phyloP scores from a whole-genome alignment of 2,888 invertebrate species.

The Drosophila buzzatii region DNA sequence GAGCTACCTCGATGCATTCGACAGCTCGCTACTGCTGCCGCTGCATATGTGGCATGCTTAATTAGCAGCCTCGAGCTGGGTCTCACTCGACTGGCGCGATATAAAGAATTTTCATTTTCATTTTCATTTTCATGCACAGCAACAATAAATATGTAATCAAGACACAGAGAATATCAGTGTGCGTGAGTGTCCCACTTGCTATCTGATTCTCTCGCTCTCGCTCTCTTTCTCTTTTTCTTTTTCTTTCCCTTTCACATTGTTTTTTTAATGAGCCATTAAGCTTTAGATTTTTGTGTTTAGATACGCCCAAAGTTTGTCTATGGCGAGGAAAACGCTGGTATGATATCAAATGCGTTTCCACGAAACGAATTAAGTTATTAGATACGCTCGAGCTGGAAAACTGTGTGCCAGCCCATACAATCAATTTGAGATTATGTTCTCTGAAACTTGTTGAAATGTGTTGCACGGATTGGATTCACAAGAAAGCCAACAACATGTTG shows the following conservation, averaged over 20 bases:
- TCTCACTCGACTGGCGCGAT: slow-evolving; percentile 38
- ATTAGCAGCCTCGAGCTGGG: slow-evolving; percentile 67
- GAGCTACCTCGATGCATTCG: too few species aligned
- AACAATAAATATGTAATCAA: slow-evolving; percentile 79
- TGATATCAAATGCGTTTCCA: slow-evolving; percentile 60
- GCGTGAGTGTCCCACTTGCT: slow-evolving; percentile 50
- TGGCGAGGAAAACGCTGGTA: slow-evolving; percentile 40
- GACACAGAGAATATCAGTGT: slow-evolving; percentile 34
- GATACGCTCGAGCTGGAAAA: slow-evolving; percentile 63
- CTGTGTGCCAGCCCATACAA: slow-evolving; percentile 51
- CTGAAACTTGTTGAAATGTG: slow-evolving; percentile 35
- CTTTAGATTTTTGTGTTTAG: slow-evolving; percentile 75
- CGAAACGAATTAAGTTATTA: slow-evolving; percentile 79
- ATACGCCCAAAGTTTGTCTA: slow-evolving; percentile 66
- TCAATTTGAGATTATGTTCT: slow-evolving; percentile 56
- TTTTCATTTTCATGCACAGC: slow-evolving; percentile 58
- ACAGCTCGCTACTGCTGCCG: too few species aligned
- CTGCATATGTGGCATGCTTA: slow-evolving; percentile 77
- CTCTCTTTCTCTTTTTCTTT: slow-evolving; percentile 40
- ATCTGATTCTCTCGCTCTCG: neutral
- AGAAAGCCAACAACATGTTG: slow-evolving; percentile 27
- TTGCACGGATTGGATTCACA: slow-evolving; percentile 24
- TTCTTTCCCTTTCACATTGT: slow-evolving; percentile 24
- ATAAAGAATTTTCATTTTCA: slow-evolving; percentile 65
- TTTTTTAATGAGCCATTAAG: slow-evolving; percentile 77